These are phyloP conservation scores for Escarpia spicata DNA, from an alignment of 2,888 invertebrate species.

Conservation along the genomic window DNA sequence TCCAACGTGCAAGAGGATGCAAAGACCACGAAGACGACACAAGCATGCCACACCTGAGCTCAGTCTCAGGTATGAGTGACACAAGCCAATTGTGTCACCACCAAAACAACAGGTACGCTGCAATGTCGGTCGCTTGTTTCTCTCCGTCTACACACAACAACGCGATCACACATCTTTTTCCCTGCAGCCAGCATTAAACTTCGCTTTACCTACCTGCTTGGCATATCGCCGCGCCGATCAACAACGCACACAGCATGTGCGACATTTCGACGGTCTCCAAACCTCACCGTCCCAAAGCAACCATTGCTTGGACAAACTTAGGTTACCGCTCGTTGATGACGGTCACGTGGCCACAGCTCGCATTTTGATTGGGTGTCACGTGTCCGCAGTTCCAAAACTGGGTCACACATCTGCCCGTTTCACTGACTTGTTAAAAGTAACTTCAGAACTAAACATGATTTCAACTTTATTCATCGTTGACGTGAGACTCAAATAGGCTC, in stretches of 20 bases:
- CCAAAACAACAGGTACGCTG: constrained; percentile 11
- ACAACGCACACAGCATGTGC: not conserved
- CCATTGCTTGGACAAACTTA: not conserved
- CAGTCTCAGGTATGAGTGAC: not conserved
- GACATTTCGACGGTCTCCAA: not conserved
- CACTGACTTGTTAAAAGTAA: not conserved
- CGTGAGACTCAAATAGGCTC: too few relatives aligned
- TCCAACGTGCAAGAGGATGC: not conserved
- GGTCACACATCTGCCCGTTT: not conserved
- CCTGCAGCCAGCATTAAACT: not conserved
- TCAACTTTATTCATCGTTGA: not conserved
- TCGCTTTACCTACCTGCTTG: not conserved
- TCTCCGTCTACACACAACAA: not conserved
- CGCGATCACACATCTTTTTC: not conserved
- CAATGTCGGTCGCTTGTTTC: not conserved
- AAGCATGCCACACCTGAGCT: not conserved
- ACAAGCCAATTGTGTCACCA: not conserved
- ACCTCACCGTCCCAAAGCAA: not conserved
- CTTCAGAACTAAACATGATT: not conserved
- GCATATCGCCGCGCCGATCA: not conserved
- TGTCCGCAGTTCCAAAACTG: not conserved
- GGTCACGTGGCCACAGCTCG: not conserved
- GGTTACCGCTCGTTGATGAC: not conserved
- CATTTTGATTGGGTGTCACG: not conserved
- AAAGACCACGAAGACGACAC: not conserved